Evolutionary conservation across 1,140 invertebrate genomes (phyloP).

Genomic region (Ips typographus): DNA sequence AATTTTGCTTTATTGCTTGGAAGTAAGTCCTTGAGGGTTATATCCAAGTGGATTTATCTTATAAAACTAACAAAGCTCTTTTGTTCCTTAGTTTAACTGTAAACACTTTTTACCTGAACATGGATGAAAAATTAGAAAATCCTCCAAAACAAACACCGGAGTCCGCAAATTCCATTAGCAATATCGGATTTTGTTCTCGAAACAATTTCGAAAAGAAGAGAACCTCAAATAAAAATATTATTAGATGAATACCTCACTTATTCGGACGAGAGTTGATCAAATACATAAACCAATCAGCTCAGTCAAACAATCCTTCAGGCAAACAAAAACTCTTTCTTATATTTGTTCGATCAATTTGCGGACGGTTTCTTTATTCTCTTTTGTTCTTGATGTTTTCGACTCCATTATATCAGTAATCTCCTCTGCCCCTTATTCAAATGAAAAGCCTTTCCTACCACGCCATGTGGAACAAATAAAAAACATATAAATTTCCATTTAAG

Average conservation of each 20-base stretch:
- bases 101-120: too few species aligned
- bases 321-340: constrained; percentile 7
- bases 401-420: constrained; percentile 18
- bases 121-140: background rate
- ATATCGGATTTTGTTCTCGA: background rate
- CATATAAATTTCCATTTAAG: constrained; percentile 19
- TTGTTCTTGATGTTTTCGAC: constrained; percentile 9
- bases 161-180: too few species aligned
- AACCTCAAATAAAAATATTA: background rate
- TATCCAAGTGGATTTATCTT: too few species aligned
- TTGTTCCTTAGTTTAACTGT: too few species aligned
- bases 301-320: background rate
- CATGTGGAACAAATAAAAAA: constrained; percentile 27
- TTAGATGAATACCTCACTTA: constrained; percentile 2
- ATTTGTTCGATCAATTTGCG: constrained; percentile 14
- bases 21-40: too few species aligned
- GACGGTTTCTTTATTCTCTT: constrained; percentile 3
- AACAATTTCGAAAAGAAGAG: background rate
- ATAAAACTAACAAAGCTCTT: too few species aligned
- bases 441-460: constrained; percentile 5
- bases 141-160: background rate
- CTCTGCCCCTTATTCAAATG: constrained; percentile 19
- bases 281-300: constrained; percentile 8
- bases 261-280: background rate
- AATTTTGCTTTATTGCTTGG: too few species aligned